Conservation (phyloP, 2,888 invertebrate genomes). For the Stenolophus ochropezus region DNA sequence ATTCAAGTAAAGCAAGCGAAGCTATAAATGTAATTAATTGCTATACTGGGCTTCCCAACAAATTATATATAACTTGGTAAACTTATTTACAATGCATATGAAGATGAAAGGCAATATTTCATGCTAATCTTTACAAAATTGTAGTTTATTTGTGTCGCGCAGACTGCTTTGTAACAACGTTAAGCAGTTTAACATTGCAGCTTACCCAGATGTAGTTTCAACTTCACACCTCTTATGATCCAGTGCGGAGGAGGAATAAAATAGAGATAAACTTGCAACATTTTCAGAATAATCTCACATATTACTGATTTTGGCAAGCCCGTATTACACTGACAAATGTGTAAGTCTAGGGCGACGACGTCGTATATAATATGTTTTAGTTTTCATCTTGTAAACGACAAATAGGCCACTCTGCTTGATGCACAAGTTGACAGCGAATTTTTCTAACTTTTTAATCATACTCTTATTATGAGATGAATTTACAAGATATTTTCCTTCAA, state of each 20-base stretch:
- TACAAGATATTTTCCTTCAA: neutral
- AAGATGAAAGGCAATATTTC: neutral
- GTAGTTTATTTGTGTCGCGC: slow-evolving; percentile 7
- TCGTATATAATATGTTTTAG: slow-evolving; percentile 44
- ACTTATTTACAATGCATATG: neutral
- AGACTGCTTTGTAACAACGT: neutral
- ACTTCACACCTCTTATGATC: slow-evolving; percentile 9
- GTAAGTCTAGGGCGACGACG: slow-evolving; percentile 28
- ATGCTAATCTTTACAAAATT: slow-evolving; percentile 28
- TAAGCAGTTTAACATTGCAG: slow-evolving; percentile 29
- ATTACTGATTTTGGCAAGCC: slow-evolving; percentile 50
- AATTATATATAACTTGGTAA: neutral
- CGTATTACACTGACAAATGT: slow-evolving; percentile 50
- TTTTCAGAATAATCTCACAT: slow-evolving; percentile 18
- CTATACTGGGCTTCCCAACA: neutral
- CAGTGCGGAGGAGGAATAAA: neutral
- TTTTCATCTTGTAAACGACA: slow-evolving; percentile 56
- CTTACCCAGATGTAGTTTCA: slow-evolving; percentile 4
- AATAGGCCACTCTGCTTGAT: slow-evolving; percentile 51
- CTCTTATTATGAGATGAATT: neutral
- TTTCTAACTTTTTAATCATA: neutral
- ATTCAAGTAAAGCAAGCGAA: neutral
- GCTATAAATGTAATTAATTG: neutral
- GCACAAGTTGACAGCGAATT: neutral
- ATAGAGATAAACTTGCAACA: slow-evolving; percentile 29